Conservation (phyloP, 2,113 vertebrate species). For the Loxodonta africana region DNA sequence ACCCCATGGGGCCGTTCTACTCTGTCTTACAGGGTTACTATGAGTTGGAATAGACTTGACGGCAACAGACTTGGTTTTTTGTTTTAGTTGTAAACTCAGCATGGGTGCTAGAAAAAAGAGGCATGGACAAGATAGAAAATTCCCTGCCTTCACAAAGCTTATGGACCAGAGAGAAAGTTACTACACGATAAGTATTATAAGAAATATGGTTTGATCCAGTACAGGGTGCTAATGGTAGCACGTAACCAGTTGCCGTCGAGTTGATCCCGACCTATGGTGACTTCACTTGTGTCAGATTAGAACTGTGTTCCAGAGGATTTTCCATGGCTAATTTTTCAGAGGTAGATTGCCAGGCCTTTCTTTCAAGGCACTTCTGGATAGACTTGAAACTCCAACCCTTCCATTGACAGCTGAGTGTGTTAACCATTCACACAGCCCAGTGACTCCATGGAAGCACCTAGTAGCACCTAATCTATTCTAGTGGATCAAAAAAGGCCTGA, state of each 20-base stretch:
- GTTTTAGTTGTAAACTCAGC: neutral
- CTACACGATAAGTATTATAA: neutral
- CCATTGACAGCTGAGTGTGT: neutral
- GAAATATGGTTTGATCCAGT: neutral
- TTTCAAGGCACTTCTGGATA: neutral
- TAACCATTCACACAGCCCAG: neutral
- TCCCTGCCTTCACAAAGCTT: neutral
- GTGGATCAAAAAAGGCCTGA: neutral
- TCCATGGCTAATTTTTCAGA: neutral
- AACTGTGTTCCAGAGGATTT: neutral
- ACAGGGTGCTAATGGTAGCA: neutral
- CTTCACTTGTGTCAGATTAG: neutral
- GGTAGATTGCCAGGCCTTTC: neutral
- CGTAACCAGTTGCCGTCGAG: neutral
- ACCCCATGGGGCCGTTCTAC: no score
- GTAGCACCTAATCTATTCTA: neutral
- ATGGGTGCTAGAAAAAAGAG: neutral
- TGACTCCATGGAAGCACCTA: neutral
- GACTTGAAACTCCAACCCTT: neutral
- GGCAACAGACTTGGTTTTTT: no score
- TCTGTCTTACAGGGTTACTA: no score
- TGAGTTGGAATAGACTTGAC: no score
- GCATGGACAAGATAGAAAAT: neutral
- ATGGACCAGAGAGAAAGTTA: neutral
- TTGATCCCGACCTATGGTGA: neutral